Base-by-base conservation (phyloP, 2,113 vertebrate species). In the Mus spicilegus region DNA sequence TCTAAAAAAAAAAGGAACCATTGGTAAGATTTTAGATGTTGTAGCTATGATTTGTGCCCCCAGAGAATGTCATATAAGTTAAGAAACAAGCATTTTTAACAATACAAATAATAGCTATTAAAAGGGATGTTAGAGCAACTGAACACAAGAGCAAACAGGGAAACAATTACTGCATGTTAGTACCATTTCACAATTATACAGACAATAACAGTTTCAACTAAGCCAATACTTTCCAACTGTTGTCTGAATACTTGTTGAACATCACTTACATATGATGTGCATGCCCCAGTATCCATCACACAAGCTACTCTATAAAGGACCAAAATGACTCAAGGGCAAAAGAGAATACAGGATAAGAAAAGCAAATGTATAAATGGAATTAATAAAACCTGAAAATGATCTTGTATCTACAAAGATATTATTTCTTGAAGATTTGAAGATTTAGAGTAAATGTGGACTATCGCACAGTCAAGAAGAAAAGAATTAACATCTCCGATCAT, bases 301-400 rank as follows among this genome's bases (percentile, higher is more conserved):
- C 46, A 76, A 84, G 39, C 28, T 75, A 77, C 49, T 51, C 30
- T 39, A 84, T 4, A 88, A 36, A 76, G 30, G 16, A 93, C 7
- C 28, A 91, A 91, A 95, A 93, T n/a, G 19, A 58, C 75, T 33
- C 85, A 4, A 17, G 65, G n/a, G 91, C 30, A 81, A 72, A 92
- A 9, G 46, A 93, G 42, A 24, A 22, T 73, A 39, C 17, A 56
- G 94, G 85, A 19, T 82, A 94, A 96, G 84, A 90, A 96, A 97
- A 87, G 7, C 73, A 88, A 70, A 93, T 73, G 36, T 88, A 92
- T 51, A 90, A 73, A 65, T 17, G 70, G 19, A 42, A 91, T 84
- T 82, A 89, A 78, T 69, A 67, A 28, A n/a, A 94, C 46, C 11
- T 61, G 63, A 81, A 94, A 94, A 67, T 33, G 46, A 63, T 39